Conservation (phyloP, 1,140 invertebrate genomes). For the Drosophila ogumai region DNA sequence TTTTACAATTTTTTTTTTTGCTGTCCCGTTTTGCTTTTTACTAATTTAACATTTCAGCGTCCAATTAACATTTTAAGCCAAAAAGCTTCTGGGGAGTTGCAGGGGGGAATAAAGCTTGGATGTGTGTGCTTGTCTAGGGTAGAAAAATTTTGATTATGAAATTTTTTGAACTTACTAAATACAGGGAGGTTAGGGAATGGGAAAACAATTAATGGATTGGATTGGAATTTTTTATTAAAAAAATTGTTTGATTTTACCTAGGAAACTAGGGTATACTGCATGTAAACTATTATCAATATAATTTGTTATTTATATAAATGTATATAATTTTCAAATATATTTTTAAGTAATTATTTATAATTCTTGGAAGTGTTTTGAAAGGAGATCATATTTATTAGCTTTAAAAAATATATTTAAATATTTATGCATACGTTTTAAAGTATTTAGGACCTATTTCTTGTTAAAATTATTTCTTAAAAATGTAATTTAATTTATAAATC, state of each 20-base stretch:
- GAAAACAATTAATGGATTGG: constrained; percentile 6
- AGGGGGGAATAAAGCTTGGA: background rate
- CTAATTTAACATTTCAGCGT: constrained; percentile 75
- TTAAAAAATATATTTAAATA: background rate
- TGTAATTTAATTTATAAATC: background rate
- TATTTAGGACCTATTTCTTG: background rate
- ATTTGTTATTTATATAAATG: background rate
- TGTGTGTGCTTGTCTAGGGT: constrained; percentile 22
- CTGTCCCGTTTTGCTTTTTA: constrained; percentile 45
- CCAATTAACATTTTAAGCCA: constrained; percentile 75
- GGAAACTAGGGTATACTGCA: too few relatives aligned
- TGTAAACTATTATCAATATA: background rate
- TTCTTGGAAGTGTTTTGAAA: background rate
- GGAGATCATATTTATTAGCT: background rate
- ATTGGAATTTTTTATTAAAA: constrained; percentile 26
- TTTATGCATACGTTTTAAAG: too few relatives aligned
- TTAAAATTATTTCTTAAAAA: background rate
- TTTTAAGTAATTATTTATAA: background rate
- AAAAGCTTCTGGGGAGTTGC: constrained; percentile 51
- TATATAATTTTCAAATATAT: background rate
- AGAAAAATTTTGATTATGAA: constrained; percentile 65
- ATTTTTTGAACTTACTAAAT: constrained; percentile 40
- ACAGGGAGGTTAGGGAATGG: background rate
- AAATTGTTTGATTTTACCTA: background rate
- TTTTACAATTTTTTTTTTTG: constrained; percentile 31